A percentile compares a stretch with the other conserved stretches of the same genome.
These are phyloP conservation scores for Heterocephalus glaber DNA, from an alignment of 2,113 vertebrate genomes.

Conservation along the genomic window DNA sequence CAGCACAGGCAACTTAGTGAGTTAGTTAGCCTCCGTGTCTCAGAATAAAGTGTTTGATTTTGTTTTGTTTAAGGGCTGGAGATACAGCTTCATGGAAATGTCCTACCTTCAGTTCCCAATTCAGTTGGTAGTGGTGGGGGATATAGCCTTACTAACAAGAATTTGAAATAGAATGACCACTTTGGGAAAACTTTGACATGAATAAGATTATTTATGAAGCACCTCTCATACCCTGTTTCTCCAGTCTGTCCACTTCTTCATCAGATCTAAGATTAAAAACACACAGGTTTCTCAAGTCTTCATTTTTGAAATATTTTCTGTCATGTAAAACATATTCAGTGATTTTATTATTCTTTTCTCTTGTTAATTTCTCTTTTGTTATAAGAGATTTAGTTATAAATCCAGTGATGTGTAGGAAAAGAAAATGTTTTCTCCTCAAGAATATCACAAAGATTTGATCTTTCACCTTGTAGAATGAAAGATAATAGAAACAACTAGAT, in stretches of 20 bases:
- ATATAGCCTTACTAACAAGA: not conserved
- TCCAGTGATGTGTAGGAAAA: not conserved
- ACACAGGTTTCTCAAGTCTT: not conserved
- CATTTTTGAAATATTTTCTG: not conserved
- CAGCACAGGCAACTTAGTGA: not conserved
- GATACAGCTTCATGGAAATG: not conserved
- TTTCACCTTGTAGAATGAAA: slow-evolving; percentile 17
- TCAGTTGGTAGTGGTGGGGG: not conserved
- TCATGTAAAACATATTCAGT: not conserved
- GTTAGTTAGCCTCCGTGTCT: not conserved
- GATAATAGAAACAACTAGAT: slow-evolving; percentile 32
- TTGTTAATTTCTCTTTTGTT: not conserved
- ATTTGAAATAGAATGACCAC: not conserved
- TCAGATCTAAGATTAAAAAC: not conserved
- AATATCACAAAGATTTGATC: not conserved
- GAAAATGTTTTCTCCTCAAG: not conserved
- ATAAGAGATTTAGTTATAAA: not conserved
- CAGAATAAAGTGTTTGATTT: not conserved
- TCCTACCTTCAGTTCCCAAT: not conserved
- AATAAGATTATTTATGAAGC: not conserved
- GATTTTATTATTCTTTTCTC: not conserved
- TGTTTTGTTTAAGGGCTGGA: not conserved
- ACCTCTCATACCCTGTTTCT: not conserved
- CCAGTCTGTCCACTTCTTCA: not conserved
- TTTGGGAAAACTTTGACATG: not conserved